These are phyloP conservation scores for Notarius lentiginosus DNA, from an alignment of 2,113 vertebrate species.

Conservation along the genomic window DNA sequence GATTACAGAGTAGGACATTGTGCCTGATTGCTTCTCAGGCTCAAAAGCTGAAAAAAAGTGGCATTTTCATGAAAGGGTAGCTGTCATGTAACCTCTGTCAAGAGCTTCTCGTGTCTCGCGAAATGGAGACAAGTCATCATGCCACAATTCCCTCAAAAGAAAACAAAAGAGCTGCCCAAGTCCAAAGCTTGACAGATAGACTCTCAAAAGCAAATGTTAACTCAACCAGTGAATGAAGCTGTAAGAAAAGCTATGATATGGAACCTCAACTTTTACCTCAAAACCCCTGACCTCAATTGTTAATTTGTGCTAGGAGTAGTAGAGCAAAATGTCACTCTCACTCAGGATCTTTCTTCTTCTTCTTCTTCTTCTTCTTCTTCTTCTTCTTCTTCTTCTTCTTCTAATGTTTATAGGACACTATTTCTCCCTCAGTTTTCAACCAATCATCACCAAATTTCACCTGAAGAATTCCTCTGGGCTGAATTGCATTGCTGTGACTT, in stretches of 20 bases:
- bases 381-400: no score
- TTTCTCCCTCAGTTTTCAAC: no score
- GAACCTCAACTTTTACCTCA: neutral
- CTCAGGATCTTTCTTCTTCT: no score
- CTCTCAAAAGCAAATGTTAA: neutral
- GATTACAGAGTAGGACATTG: conserved; percentile 63
- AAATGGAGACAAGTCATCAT: conserved; percentile 1
- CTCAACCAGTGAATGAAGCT: neutral
- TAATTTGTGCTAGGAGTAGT: no score
- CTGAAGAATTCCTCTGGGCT: no score
- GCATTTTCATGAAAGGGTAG: conserved; percentile 66
- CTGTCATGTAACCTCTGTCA: conserved; percentile 58
- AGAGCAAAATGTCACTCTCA: no score
- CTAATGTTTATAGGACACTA: no score
- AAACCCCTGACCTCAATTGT: neutral
- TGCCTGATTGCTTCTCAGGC: conserved; percentile 59
- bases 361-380: no score
- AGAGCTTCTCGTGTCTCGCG: neutral
- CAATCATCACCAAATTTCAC: no score
- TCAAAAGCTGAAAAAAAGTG: conserved; percentile 58
- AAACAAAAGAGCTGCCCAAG: neutral
- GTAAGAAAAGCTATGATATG: neutral
- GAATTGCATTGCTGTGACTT: no score
- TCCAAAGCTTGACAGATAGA: neutral
- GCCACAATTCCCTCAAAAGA: neutral